Percentiles rank a stretch among this genome's conserved stretches.
These are phyloP conservation scores for Chelonoidis abingdonii DNA, from an alignment of 2,113 vertebrate species.

Conservation along the genomic window DNA sequence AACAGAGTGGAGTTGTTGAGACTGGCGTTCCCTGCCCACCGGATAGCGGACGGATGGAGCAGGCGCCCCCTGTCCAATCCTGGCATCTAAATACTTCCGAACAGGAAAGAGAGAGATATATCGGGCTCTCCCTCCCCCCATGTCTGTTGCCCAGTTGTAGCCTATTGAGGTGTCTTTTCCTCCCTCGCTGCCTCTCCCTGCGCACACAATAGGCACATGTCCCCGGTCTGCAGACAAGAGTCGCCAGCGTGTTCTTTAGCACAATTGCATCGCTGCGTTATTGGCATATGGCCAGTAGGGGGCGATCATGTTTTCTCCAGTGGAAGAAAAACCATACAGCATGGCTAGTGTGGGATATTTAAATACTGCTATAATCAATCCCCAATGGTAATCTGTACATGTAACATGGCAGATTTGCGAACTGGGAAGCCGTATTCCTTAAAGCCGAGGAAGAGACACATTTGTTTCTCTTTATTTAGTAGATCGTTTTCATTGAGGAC, in stretches of 20 bases:
- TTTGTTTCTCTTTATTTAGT: neutral
- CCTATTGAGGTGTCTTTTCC: constrained; percentile 32
- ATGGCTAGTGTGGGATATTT: neutral
- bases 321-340: too few relatives aligned
- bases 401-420: neutral
- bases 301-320: neutral
- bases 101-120: constrained; percentile 68
- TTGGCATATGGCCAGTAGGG: neutral
- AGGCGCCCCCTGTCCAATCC: constrained; percentile 72
- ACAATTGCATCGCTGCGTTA: neutral
- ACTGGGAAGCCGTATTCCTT: too few relatives aligned
- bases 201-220: neutral
- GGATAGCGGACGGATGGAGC: constrained; percentile 76
- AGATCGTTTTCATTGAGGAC: neutral
- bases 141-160: neutral
- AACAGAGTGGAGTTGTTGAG: constrained; percentile 70
- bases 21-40: constrained; percentile 68
- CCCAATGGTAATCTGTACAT: neutral
- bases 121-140: neutral
- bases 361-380: neutral
- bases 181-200: neutral
- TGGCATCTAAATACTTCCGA: constrained; percentile 77
- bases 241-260: neutral
- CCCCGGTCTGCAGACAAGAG: neutral
- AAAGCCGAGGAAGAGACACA: neutral